A percentile compares a stretch with the other conserved stretches of the same genome.
Evolutionary conservation across 2,888 invertebrate genomes (phyloP).

Genomic region (Autographa gamma): DNA sequence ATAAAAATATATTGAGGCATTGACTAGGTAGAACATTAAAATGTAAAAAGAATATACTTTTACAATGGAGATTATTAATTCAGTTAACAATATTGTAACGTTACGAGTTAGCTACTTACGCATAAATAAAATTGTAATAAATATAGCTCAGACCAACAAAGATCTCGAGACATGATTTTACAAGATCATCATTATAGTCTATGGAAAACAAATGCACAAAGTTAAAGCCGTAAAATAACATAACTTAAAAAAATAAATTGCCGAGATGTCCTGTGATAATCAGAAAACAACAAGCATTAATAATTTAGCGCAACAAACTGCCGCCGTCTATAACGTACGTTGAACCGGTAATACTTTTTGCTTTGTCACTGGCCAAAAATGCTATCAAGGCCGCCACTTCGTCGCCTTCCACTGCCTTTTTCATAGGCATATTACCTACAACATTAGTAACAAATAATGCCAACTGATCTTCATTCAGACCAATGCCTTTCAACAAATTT

Average conservation of each 20-base stretch:
- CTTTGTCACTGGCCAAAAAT: conserved; percentile 95
- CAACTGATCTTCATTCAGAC: conserved; percentile 90
- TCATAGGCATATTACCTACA: conserved; percentile 94
- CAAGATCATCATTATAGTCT: not conserved
- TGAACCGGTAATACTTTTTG: conserved; percentile 96
- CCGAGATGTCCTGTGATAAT: not conserved
- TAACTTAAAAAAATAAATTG: too few species aligned
- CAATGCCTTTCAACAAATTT: conserved; percentile 93
- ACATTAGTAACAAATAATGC: conserved; percentile 91
- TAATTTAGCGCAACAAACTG: conserved; percentile 69
- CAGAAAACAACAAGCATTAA: not conserved
- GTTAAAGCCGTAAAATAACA: not conserved
- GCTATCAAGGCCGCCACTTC: conserved; percentile 96
- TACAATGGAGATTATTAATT: conserved; percentile 30
- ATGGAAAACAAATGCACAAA: not conserved
- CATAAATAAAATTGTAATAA: not conserved
- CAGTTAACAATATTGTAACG: conserved; percentile 10
- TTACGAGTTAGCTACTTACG: conserved; percentile 6
- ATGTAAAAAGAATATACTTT: conserved; percentile 10
- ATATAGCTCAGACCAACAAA: not conserved
- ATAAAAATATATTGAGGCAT: conserved; percentile 13
- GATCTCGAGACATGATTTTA: not conserved
- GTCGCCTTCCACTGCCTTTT: conserved; percentile 93
- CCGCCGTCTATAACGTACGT: conserved; percentile 80
- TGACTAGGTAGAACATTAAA: conserved; percentile 35